Base-by-base conservation (phyloP, 1,140 invertebrate species). In the Bilobella aurantiaca region DNA sequence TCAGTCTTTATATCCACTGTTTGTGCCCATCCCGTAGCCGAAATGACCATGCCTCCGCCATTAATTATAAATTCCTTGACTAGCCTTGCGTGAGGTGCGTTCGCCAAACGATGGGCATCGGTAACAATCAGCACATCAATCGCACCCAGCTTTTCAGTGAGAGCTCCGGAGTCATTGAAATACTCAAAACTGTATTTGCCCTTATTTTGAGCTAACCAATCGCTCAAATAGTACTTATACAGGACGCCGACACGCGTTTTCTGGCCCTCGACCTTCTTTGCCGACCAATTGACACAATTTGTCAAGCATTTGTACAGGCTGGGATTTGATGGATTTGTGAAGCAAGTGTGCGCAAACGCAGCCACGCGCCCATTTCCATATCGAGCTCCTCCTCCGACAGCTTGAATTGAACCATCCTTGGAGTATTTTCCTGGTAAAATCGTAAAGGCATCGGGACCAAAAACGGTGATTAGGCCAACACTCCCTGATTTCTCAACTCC, bases 301-400 rank as follows among this genome's bases (percentile, higher is more conserved):
- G 12, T 53, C 14, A 53, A 23, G 49, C 14, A 23, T 5, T 3
- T 14, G 5, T 53, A 16, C 49, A 16, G 3, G 49, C 49, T 53
- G 23, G 23, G 12, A 14, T 8, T 53, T 8, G 12, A 12, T 3
- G 34, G 37, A 18, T 47, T 49, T 5, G 46, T 5, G 49, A 62
- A 57, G 0, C 18, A 0, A 29, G 30, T 27, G 30, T 66, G 65
- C 14, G 59, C n/a, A n/a, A 49, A 62, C 16, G n/a, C 30, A 3
- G 59, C 14, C 5, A 66, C 21, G 29, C 31, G 32, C 2, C 65
- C 65, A 1, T 46, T 0, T 12, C 65, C 60, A 31, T 32, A 49
- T 3, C 30, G 28, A 58, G 14, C 37, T 18, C n/a, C 60, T n/a
- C 30, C 49, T 18, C 34, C 49, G 3, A 62, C 14, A 0, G 65